Conservation (phyloP, 2,113 vertebrate species). For the Mola mola region DNA sequence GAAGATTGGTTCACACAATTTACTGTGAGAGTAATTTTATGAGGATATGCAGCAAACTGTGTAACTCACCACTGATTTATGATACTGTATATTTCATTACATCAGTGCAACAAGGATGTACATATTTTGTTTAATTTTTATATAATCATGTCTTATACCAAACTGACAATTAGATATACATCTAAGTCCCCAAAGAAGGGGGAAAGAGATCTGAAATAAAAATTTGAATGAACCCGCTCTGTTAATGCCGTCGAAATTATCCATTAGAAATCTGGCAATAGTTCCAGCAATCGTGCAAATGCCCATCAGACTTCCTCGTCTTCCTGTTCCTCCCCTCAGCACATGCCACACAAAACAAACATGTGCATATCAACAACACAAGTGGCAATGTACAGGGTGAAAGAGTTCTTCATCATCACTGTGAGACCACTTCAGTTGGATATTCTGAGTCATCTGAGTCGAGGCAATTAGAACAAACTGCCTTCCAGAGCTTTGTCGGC, state of each 20-base stretch:
- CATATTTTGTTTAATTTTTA: neutral
- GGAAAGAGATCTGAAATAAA: slow-evolving; percentile 26
- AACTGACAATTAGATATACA: slow-evolving; percentile 4
- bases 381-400: too few species aligned
- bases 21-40: too few species aligned
- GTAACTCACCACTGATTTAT: too few species aligned
- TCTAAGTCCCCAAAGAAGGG: slow-evolving; percentile 7
- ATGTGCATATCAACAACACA: neutral
- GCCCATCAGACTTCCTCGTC: slow-evolving; percentile 31
- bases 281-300: slow-evolving; percentile 65
- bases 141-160: neutral
- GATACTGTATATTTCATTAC: neutral
- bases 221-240: slow-evolving; percentile 41
- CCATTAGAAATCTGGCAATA: slow-evolving; percentile 45
- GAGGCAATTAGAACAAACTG: too few species aligned
- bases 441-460: too few species aligned
- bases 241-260: slow-evolving; percentile 55
- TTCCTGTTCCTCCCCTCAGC: slow-evolving; percentile 21
- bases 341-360: neutral
- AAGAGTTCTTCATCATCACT: neutral
- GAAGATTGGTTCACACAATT: too few species aligned
- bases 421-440: neutral
- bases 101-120: neutral
- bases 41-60: too few species aligned
- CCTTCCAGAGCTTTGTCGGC: neutral